Conservation (phyloP, 2,797 vertebrate genomes). For the Siniperca obscura region DNA sequence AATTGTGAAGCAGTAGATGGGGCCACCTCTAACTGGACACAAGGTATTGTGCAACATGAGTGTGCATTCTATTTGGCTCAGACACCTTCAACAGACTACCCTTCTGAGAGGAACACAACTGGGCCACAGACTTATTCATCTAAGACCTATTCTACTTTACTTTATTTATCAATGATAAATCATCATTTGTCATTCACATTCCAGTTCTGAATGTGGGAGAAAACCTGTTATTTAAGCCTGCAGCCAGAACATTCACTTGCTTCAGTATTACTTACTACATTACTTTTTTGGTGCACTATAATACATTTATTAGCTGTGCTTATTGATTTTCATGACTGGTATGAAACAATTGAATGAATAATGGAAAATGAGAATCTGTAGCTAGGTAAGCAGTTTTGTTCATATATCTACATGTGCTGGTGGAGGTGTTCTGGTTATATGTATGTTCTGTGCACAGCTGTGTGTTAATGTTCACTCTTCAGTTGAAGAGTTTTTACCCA, state of each 20-base stretch:
- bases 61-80: constrained; percentile 23
- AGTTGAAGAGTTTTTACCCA: constrained; percentile 21
- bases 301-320: background rate
- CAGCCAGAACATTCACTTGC: background rate
- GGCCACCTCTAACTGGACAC: constrained; percentile 9
- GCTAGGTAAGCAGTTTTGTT: background rate
- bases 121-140: constrained; percentile 28
- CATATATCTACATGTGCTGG: background rate
- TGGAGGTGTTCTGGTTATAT: background rate
- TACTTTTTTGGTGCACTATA: background rate
- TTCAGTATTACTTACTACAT: background rate
- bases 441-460: background rate
- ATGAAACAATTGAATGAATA: background rate
- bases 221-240: background rate
- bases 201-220: background rate
- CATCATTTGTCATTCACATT: background rate
- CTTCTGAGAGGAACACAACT: constrained; percentile 31
- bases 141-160: background rate
- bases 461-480: constrained; percentile 24
- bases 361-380: background rate
- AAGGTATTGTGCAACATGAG: constrained; percentile 21
- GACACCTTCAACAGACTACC: background rate
- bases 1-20: background rate
- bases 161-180: background rate
- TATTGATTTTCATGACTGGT: background rate